A percentile compares a stretch with the other conserved stretches of the same genome.
Evolutionary conservation across 2,797 vertebrate species (phyloP).

Genomic region (Xiphorhynchus erythropygius): DNA sequence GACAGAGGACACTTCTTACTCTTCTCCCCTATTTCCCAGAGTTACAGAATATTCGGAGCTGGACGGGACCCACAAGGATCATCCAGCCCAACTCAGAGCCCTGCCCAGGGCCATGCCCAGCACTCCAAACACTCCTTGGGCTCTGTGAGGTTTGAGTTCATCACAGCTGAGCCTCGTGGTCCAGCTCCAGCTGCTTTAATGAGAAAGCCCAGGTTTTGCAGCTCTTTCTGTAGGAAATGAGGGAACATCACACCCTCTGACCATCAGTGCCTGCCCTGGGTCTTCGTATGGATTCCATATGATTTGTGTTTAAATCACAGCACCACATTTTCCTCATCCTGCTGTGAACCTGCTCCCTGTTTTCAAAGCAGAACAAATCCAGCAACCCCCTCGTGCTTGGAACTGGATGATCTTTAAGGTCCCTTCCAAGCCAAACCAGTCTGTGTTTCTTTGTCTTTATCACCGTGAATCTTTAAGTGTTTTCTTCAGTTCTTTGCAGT

Average conservation of each 20-base stretch:
- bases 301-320: background rate
- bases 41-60: background rate
- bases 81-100: background rate
- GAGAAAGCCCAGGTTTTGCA: too few species aligned
- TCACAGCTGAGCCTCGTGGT: background rate
- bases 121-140: background rate
- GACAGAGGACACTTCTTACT: background rate
- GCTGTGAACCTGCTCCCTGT: background rate
- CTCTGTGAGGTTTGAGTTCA: background rate
- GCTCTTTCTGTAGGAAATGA: background rate
- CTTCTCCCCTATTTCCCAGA: background rate
- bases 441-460: background rate
- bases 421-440: background rate
- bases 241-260: too few species aligned
- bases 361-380: fast-evolving
- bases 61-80: background rate
- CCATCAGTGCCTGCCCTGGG: background rate
- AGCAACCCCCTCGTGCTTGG: background rate
- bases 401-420: background rate
- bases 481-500: background rate
- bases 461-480: fast-evolving
- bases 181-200: background rate
- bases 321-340: background rate
- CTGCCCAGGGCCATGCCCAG: background rate
- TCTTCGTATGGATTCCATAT: background rate